Conservation (phyloP, 2,797 vertebrate species). For the Spinus pinus region DNA sequence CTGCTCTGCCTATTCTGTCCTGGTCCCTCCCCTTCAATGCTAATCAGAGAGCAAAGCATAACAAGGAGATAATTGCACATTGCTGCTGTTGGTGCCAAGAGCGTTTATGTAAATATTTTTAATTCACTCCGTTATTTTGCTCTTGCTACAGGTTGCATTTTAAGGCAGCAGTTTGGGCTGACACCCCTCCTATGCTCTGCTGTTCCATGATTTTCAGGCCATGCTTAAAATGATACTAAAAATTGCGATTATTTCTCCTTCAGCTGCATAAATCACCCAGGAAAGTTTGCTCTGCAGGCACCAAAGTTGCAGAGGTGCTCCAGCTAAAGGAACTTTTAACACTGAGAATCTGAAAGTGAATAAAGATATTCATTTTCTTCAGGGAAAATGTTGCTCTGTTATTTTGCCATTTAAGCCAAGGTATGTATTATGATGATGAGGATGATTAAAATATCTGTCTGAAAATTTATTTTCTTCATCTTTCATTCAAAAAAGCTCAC, state of each 20-base stretch:
- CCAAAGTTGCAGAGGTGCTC: not conserved
- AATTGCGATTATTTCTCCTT: not conserved
- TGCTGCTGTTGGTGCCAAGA: not conserved
- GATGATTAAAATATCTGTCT: not conserved
- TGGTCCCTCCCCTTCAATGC: slow-evolving; percentile 38
- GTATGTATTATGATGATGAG: not conserved
- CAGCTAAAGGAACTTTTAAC: not conserved
- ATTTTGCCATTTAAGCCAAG: not conserved
- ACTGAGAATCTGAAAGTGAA: not conserved
- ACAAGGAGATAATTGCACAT: slow-evolving; percentile 16
- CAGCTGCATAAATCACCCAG: not conserved
- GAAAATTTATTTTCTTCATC: not conserved
- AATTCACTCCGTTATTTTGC: not conserved
- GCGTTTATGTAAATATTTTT: slow-evolving; percentile 23
- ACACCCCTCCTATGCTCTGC: accelerated
- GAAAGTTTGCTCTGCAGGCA: not conserved
- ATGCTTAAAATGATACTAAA: not conserved
- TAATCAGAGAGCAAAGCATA: slow-evolving; percentile 15
- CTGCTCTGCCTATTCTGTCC: not conserved
- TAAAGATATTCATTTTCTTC: not conserved
- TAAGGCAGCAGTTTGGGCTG: not conserved
- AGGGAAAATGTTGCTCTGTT: not conserved
- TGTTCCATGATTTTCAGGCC: accelerated
- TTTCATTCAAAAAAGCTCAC: not conserved
- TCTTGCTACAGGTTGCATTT: not conserved